Evolutionary conservation across 2,113 vertebrate genomes (phyloP).

Genomic region (Perca flavescens): DNA sequence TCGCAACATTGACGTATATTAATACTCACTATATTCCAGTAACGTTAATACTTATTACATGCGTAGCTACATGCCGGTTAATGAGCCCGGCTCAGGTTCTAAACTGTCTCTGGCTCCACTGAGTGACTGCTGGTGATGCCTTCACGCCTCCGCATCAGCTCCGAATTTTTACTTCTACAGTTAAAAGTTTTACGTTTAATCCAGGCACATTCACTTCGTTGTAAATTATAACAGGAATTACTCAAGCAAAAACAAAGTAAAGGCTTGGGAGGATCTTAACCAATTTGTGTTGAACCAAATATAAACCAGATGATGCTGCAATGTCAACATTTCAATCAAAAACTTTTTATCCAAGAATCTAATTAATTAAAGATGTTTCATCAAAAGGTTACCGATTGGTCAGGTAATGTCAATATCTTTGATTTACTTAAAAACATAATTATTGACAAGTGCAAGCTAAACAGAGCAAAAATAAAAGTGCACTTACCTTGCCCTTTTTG

Average conservation of each 20-base stretch:
- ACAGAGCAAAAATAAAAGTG: neutral
- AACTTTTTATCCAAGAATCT: neutral
- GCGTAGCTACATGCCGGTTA: neutral
- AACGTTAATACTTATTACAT: no score
- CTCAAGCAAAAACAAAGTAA: no score
- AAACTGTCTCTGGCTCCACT: no score
- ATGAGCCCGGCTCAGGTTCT: no score
- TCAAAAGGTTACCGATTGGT: no score
- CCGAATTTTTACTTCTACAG: neutral
- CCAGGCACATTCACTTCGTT: neutral
- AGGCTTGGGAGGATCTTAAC: neutral
- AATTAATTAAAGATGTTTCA: neutral
- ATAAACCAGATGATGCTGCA: neutral
- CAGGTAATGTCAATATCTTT: neutral
- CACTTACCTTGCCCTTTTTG: neutral
- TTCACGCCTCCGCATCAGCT: conserved; percentile 1
- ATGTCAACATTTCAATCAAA: neutral
- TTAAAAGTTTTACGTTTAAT: neutral
- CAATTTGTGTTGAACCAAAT: neutral
- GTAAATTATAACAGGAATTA: neutral
- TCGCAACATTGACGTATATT: accelerated
- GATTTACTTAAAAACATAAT: neutral
- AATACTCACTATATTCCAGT: neutral
- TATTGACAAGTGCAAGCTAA: neutral
- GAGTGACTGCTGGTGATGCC: conserved; percentile 8